Percentiles rank a stretch among this genome's conserved stretches.
These are phyloP conservation scores for Abrostola triplasia DNA, from an alignment of 2,888 invertebrate genomes.

Conservation along the genomic window DNA sequence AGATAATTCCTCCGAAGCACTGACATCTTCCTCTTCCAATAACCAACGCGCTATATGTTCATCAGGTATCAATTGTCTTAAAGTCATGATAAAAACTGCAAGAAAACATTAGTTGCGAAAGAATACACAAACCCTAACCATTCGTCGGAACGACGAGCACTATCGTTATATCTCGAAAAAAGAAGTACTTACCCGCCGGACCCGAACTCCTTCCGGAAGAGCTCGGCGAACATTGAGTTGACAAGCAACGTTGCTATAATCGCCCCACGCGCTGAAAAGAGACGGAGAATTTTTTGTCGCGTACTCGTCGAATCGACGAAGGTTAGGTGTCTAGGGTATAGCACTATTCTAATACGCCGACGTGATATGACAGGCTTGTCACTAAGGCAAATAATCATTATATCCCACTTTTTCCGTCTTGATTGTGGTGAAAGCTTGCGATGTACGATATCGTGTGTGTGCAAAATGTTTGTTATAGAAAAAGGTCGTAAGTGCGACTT, in stretches of 20 bases:
- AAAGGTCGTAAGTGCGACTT: too few species aligned
- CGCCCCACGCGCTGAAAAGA: neutral
- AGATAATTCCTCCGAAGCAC: neutral
- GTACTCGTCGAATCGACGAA: neutral
- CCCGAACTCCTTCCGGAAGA: too few species aligned
- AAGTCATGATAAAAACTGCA: neutral
- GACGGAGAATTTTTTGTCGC: neutral
- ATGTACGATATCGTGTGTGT: too few species aligned
- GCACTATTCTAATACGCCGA: too few species aligned
- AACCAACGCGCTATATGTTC: neutral
- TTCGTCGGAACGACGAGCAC: conserved; percentile 29
- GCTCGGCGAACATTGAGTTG: neutral
- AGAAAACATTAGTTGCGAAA: neutral
- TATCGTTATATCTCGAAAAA: conserved; percentile 2
- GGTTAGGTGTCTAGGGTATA: neutral
- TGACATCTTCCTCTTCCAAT: neutral
- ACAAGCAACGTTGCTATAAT: neutral
- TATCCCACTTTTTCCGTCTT: too few species aligned
- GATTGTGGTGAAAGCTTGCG: too few species aligned
- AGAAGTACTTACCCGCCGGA: too few species aligned
- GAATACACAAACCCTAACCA: conserved; percentile 30
- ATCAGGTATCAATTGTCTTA: neutral
- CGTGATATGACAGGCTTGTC: too few species aligned
- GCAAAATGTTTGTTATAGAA: too few species aligned
- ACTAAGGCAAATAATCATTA: too few species aligned